Evolutionary conservation across 2,888 invertebrate species (phyloP).

Genomic region (Notodonta dromedarius): DNA sequence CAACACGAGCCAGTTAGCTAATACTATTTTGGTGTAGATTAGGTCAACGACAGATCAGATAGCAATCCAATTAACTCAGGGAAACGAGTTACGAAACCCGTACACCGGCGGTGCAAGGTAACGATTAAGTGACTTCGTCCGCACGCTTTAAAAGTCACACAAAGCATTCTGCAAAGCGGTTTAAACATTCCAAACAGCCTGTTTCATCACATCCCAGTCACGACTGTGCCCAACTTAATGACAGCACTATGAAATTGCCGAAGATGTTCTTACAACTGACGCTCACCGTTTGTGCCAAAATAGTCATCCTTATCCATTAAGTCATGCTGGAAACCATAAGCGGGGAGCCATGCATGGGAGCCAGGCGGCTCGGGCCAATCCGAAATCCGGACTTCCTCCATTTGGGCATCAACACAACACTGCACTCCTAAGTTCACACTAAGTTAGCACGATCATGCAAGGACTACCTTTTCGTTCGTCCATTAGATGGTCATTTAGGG

Average conservation of each 20-base stretch:
- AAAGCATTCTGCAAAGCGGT: slow-evolving; percentile 46
- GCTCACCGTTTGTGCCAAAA: slow-evolving; percentile 86
- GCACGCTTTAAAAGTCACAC: slow-evolving; percentile 34
- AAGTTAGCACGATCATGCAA: slow-evolving; percentile 75
- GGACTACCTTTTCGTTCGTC: slow-evolving; percentile 79
- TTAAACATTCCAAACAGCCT: slow-evolving; percentile 47
- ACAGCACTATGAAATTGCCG: slow-evolving; percentile 41
- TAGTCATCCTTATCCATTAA: slow-evolving; percentile 87
- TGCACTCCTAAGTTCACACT: slow-evolving; percentile 76
- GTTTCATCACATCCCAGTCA: slow-evolving; percentile 44
- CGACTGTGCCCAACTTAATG: slow-evolving; percentile 48
- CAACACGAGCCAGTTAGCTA: slow-evolving; percentile 15
- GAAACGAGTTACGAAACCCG: slow-evolving; percentile 35
- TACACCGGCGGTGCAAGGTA: slow-evolving; percentile 15
- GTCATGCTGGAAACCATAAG: slow-evolving; percentile 90
- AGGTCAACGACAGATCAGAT: slow-evolving; percentile 34
- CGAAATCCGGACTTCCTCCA: slow-evolving; percentile 87
- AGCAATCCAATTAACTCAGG: slow-evolving; percentile 31
- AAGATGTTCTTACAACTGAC: slow-evolving; percentile 45
- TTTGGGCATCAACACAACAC: slow-evolving; percentile 78
- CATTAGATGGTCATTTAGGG: slow-evolving; percentile 80
- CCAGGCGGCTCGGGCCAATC: slow-evolving; percentile 88
- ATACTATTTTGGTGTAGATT: slow-evolving; percentile 31
- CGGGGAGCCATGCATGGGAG: slow-evolving; percentile 91
- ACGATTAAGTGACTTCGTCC: slow-evolving; percentile 34